A percentile compares a stretch with the other conserved stretches of the same genome.
phyloP scores from a whole-genome alignment of 2,797 vertebrate genomes.

The Champsocephalus gunnari region DNA sequence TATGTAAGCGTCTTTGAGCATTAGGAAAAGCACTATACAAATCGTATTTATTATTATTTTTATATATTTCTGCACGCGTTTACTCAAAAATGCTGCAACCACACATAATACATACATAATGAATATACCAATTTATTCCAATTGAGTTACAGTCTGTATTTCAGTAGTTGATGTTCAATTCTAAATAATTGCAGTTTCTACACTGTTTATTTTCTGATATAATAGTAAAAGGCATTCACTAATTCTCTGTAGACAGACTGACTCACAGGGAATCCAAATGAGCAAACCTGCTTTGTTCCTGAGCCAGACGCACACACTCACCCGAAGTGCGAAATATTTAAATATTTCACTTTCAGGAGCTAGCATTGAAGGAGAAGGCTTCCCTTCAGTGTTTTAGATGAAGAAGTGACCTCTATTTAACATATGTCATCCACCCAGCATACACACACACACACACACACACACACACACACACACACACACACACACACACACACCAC shows the following conservation, averaged over 20 bases:
- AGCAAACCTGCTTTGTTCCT: slow-evolving; percentile 2
- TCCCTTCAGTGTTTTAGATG: slow-evolving; percentile 32
- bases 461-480: not conserved
- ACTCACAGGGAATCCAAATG: slow-evolving; percentile 19
- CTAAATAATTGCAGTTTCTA: slow-evolving; percentile 19
- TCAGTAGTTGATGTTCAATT: slow-evolving; percentile 17
- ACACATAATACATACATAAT: too few relatives aligned
- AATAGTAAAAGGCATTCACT: not conserved
- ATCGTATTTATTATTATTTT: too few relatives aligned
- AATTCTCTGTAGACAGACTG: slow-evolving; percentile 19
- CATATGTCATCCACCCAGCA: slow-evolving; percentile 18
- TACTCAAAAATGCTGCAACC: not conserved
- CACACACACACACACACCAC: not conserved
- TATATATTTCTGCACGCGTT: not conserved
- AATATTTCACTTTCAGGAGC: slow-evolving; percentile 19
- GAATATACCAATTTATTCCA: not conserved
- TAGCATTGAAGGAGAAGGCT: slow-evolving; percentile 3
- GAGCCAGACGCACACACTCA: slow-evolving; percentile 3
- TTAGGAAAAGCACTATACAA: too few relatives aligned
- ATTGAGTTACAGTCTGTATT: slow-evolving; percentile 2
- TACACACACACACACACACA: not conserved
- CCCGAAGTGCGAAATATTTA: slow-evolving; percentile 5
- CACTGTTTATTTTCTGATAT: slow-evolving; percentile 27
- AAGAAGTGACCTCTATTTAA: slow-evolving; percentile 55
- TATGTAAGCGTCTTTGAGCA: too few relatives aligned